Evolutionary conservation across 2,113 vertebrate genomes (phyloP), one percentile per base, ranked within the genome.

Genomic region (Anser cygnoides): DNA sequence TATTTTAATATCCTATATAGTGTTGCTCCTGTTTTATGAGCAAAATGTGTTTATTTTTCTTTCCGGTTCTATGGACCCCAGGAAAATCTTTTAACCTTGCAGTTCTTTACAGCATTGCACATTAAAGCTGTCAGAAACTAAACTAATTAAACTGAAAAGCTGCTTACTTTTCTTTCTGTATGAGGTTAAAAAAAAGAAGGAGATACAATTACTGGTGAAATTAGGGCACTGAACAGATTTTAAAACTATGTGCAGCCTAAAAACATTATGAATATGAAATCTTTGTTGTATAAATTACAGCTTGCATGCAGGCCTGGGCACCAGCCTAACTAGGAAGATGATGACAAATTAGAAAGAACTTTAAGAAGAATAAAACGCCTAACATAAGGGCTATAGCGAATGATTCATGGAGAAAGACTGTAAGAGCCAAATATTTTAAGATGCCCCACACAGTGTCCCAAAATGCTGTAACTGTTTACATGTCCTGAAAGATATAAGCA

Each of bases 1-100:
- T 91, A 82, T 82, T 89, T 89, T 89, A 73, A 87, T 82, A 73
- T 59, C 11, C 28, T 29, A 59, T 35, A 20, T 13, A 70, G 10
- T 0, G 0, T 57, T 29, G 22, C 28, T 93, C 73, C 55, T 89
- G 25, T 55, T 94, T 93, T 52, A 44, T 63, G 77, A 63, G 82
- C n/a, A 94, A 91, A 87, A 78, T 72, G n/a, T 79, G 54, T 84
- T 67, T 92, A 41, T 76, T 90, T 96, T 87, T 63, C 84, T 79
- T 74, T 73, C 44, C 50, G 62, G 43, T 75, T 89, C 78, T 78
- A 3, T 44, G 46, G 22, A 95, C 76, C 41, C 68, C 85, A 83
- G 87, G 59, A 94, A 94, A 97, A 96, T 96, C 93, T 93, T 97
- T 97, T 97, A 97, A 97, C 96, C 66, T 96, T 87, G 54, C 44